Conservation (phyloP, 2,797 vertebrate species). For the Lindbergichthys nudifrons region DNA sequence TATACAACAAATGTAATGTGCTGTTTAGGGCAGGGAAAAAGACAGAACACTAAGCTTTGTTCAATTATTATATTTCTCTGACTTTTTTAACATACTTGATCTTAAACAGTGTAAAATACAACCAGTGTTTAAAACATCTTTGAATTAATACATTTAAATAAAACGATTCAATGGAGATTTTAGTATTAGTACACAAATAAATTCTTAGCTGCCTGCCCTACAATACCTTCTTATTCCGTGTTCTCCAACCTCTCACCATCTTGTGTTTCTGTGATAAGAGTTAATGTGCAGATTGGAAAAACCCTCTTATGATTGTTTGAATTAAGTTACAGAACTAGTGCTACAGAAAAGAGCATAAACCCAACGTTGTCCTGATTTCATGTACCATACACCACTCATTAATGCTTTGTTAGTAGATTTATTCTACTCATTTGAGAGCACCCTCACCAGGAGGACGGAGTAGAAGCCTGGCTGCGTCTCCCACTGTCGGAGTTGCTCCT, state of each 20-base stretch:
- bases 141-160: conserved; percentile 11
- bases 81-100: conserved; percentile 13
- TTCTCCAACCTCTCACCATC: neutral
- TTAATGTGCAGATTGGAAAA: conserved; percentile 3
- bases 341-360: conserved; percentile 15
- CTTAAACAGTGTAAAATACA: conserved; percentile 5
- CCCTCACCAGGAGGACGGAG: conserved; percentile 93
- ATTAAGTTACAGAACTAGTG: neutral
- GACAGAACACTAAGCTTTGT: neutral
- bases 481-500: conserved; percentile 96
- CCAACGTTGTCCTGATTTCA: neutral
- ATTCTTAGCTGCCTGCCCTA: conserved; percentile 2
- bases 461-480: conserved; percentile 98
- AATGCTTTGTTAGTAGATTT: conserved; percentile 6
- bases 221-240: neutral
- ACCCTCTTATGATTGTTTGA: neutral
- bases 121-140: conserved; percentile 11
- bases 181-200: conserved; percentile 26
- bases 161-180: conserved; percentile 14
- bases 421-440: conserved; percentile 24
- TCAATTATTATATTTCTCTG: neutral
- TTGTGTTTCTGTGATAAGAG: conserved; percentile 16
- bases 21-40: neutral
- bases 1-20: neutral
- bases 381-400: conserved; percentile 6